These are phyloP conservation scores for Dolichopus griseipennis DNA, from an alignment of 2,888 invertebrate genomes.

Conservation along the genomic window DNA sequence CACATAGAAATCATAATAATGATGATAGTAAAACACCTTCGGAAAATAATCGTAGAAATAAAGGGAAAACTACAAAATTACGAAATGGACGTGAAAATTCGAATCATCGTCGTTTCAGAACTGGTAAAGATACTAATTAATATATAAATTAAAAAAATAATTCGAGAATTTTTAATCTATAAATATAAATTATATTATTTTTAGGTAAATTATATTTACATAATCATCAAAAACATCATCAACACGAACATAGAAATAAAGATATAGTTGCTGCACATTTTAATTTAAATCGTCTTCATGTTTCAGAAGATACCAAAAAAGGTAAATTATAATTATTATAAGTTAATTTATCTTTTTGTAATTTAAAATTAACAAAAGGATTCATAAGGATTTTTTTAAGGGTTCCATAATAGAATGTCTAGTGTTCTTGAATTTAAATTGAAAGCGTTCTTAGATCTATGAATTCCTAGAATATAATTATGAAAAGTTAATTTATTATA, in stretches of 20 bases:
- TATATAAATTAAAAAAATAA: too few species aligned
- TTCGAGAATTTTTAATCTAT: not conserved
- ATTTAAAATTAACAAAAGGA: not conserved
- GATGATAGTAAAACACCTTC: not conserved
- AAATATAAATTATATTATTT: slow-evolving; percentile 7
- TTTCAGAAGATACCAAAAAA: not conserved
- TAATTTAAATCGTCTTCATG: slow-evolving; percentile 28
- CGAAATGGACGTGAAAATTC: not conserved
- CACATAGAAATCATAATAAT: not conserved
- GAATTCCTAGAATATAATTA: too few species aligned
- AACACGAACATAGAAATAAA: not conserved
- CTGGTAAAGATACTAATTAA: too few species aligned
- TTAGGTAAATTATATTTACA: slow-evolving; percentile 18
- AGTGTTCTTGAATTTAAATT: too few species aligned
- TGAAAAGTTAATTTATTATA: too few species aligned
- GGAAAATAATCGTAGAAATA: not conserved
- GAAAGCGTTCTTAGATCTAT: too few species aligned
- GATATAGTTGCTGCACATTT: slow-evolving; percentile 33
- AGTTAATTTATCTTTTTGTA: not conserved
- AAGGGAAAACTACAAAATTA: not conserved
- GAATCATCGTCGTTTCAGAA: not conserved
- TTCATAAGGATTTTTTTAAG: too few species aligned
- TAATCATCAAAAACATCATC: not conserved
- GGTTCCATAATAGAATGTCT: too few species aligned
- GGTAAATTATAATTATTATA: not conserved